Base-by-base conservation (phyloP, 2,797 vertebrate species). In the Takifugu rubripes region DNA sequence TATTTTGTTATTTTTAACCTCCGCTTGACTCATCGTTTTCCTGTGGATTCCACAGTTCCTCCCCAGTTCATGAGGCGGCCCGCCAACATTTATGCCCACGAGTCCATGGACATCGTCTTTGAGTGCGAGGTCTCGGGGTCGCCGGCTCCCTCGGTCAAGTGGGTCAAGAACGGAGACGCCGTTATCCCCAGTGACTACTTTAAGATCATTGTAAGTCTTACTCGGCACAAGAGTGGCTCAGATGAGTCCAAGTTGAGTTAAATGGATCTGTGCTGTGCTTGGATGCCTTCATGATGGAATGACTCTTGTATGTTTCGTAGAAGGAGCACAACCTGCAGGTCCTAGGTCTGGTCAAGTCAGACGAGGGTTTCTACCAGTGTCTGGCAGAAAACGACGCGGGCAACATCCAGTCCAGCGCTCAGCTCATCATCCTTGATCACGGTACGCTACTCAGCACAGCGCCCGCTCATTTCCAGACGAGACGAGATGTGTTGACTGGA, bases 171-270 rank as follows among this genome's bases (percentile, higher is more conserved):
- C 2, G 96, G 96, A 49, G 97, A 99, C 1, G 84, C 96, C 16
- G 97, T 99, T 58, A 98, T 98, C 72, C 97, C 97, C 49, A 99
- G 96, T 2, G 97, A 99, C 88, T 99, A 99, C 84, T 99, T 99
- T 88, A 97, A 96, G 85, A 98, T 98, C 5, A 90, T 96, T 47
- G 97, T 98, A 67, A 94, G 95, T 42, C 21, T 47, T 0, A 25
- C 45, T 54, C 47, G 21, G 1, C 29, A 1, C 15, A 6, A 0
- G n/a, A 49, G 21, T 1, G 1, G 33, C 8, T 33, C 33, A 33
- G 33, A 3, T 8, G 33, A 2, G 8, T 33, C 33, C 33, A 9
- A 21, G 21, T 21, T 21, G 21, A 21, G 21, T 21, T 21, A 21
- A 21, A 21, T 1, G 21, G 21, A 9, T 11, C 33, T 33, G 33